Evolutionary conservation across 2,888 invertebrate genomes (phyloP).

Genomic region (Meandrusa payeni): DNA sequence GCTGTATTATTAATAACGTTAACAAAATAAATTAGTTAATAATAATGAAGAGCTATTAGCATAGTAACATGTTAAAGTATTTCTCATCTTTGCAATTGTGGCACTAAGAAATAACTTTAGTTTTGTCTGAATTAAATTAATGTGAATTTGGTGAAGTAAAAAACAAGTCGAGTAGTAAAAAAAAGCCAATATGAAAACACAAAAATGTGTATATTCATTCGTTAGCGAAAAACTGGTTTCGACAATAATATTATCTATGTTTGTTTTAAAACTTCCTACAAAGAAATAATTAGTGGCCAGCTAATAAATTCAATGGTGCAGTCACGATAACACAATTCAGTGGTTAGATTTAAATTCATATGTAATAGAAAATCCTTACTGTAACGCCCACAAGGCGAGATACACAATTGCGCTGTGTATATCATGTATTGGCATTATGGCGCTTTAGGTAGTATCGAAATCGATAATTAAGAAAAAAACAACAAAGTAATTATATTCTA

Average conservation of each 20-base stretch:
- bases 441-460: slow-evolving; percentile 6
- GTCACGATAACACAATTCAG: background rate
- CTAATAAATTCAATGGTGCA: slow-evolving; percentile 4
- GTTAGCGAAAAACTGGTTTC: slow-evolving; percentile 15
- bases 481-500: slow-evolving; percentile 22
- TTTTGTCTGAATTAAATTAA: too few relatives aligned
- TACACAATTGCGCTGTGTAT: slow-evolving; percentile 8
- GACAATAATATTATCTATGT: background rate
- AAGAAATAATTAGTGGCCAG: slow-evolving; percentile 18
- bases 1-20: too few relatives aligned
- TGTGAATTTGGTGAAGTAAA: too few relatives aligned
- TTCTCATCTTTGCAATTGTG: too few relatives aligned
- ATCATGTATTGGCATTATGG: slow-evolving; percentile 10
- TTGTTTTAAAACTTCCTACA: slow-evolving; percentile 12
- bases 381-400: slow-evolving; percentile 8
- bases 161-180: too few relatives aligned
- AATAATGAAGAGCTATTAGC: background rate
- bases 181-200: too few relatives aligned
- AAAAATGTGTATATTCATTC: too few relatives aligned
- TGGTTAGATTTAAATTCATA: background rate
- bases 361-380: background rate
- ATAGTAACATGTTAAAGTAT: too few relatives aligned
- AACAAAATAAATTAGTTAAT: too few relatives aligned
- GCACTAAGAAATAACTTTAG: too few relatives aligned
- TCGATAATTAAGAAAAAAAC: slow-evolving; percentile 15